These are phyloP conservation scores for Zoanthus gigantus DNA, from an alignment of 92 coral and sea anemone species.

Conservation along the genomic window DNA sequence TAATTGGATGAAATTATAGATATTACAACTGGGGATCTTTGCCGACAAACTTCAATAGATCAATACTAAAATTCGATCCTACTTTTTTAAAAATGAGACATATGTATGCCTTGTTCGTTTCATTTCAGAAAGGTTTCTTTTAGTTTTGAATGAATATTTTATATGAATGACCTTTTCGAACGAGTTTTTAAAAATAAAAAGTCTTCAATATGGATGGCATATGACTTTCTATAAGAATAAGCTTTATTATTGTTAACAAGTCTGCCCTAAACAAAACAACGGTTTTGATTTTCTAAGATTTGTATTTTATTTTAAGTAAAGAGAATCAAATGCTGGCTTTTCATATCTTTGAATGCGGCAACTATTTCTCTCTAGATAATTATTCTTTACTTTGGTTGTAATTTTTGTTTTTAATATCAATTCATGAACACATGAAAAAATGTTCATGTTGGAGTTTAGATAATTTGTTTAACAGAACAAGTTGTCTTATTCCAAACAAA, in stretches of 20 bases:
- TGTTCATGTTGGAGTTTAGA: not conserved
- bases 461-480: not conserved
- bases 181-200: no score
- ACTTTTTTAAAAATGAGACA: not conserved
- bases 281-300: not conserved
- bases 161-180: no score
- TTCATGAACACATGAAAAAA: not conserved
- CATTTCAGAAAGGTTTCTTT: not conserved
- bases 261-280: not conserved
- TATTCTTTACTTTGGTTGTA: not conserved
- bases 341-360: not conserved
- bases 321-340: not conserved
- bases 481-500: not conserved
- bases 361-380: not conserved
- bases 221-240: not conserved
- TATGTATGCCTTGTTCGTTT: not conserved
- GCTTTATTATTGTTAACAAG: not conserved
- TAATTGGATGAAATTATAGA: constrained; percentile 43
- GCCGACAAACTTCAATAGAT: constrained; percentile 39
- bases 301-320: not conserved
- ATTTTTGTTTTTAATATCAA: not conserved
- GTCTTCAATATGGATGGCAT: not conserved
- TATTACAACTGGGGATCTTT: constrained; percentile 23
- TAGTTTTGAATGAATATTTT: no score
- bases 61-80: not conserved